Conservation (phyloP, 2,888 invertebrate species). For the Beris chalybata region DNA sequence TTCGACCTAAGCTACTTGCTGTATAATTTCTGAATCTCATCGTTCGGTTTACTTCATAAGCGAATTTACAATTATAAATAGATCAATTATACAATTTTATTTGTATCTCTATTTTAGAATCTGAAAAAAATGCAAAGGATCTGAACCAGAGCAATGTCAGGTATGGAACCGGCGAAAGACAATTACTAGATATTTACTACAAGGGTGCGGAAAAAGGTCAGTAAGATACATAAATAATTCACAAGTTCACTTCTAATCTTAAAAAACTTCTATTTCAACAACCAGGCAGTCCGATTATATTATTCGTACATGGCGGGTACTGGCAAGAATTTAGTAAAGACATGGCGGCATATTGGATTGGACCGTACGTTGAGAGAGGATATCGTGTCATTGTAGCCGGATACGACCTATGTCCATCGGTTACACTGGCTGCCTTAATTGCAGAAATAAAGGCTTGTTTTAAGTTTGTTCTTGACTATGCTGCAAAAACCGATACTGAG, state of each 20-base stretch:
- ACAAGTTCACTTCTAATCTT: background rate
- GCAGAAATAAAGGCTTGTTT: slow-evolving; percentile 67
- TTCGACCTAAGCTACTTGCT: no score
- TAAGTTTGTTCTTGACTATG: slow-evolving; percentile 66
- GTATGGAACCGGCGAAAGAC: slow-evolving; percentile 65
- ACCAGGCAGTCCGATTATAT: slow-evolving; percentile 66
- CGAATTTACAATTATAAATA: no score
- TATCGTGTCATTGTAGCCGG: slow-evolving; percentile 75
- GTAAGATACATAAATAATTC: slow-evolving; percentile 22
- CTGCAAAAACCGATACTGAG: slow-evolving; percentile 64
- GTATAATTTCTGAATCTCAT: no score
- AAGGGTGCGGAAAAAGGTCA: slow-evolving; percentile 63
- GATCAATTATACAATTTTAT: no score
- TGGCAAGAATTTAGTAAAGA: slow-evolving; percentile 78
- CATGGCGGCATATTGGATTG: slow-evolving; percentile 64
- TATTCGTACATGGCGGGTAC: slow-evolving; percentile 86
- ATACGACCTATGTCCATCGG: slow-evolving; percentile 77
- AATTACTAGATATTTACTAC: slow-evolving; percentile 73
- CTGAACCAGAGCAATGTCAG: slow-evolving; percentile 61
- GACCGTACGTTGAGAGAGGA: slow-evolving; percentile 63
- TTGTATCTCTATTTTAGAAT: slow-evolving; percentile 55
- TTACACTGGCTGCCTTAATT: slow-evolving; percentile 64
- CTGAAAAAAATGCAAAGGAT: slow-evolving; percentile 58
- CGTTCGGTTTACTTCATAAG: no score
- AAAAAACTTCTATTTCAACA: background rate